Evolutionary conservation across 2,113 vertebrate genomes (phyloP), one percentile per base, ranked within the genome.

Genomic region (Sorex fumeus): DNA sequence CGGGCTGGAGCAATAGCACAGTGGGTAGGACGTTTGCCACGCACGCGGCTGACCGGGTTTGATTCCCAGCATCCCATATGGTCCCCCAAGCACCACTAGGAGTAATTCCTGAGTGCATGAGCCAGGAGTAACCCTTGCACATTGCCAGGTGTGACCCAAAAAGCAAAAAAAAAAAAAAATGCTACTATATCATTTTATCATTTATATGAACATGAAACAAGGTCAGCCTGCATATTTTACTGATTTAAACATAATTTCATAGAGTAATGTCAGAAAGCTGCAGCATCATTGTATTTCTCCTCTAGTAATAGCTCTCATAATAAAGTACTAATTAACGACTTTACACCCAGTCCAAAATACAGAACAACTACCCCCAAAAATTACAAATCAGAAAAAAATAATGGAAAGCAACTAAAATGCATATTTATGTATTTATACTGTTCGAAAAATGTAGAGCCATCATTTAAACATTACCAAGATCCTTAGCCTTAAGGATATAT

Each of bases 261-360:
- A 94, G 72, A 47, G 76, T 30, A 50, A 79, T 74, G 30, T 53
- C 19, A 60, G 67, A 57, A 92, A 90, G 79, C 30, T 75, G 32
- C 67, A 83, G 27, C 7, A 86, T 93, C 60, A 47, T 13, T 60
- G 34, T 62, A 34, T 69, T 81, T 81, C 36, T 43, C 77, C 36
- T 72, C 47, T 50, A 60, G 23, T 34, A 71, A 77, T 84, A 69
- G 16, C 15, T 36, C 66, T 72, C 28, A 74, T 28, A 45, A 80
- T 76, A 69, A 10, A 76, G n/a, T 0, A 45, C 50, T 47, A 7
- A 53, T 32, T 23, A n/a, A 80, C 8, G 36, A 25, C 6, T 92
- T 74, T 78, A 91, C 57, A 81, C 28, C 75, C 90, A 64, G 18
- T 19, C n/a, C 34, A 87, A 86, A 50, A 70, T 36, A 85, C 1